Base-by-base conservation (phyloP, 2,888 invertebrate species). In the Cheilosia pagana region DNA sequence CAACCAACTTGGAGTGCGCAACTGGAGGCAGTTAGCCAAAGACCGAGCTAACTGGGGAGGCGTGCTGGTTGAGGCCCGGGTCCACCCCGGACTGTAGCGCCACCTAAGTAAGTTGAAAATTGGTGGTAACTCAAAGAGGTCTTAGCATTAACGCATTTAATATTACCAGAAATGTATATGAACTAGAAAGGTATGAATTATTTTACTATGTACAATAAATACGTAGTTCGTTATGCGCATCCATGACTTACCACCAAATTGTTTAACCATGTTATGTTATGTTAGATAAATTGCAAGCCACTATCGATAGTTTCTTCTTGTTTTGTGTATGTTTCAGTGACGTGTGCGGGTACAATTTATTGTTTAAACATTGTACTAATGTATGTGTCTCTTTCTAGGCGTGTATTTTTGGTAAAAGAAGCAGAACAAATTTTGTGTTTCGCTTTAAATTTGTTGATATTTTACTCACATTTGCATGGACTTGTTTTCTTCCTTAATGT, bases 401-500 rank as follows among this genome's bases (percentile, higher is more conserved):
- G 45, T 68, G 48, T 67, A 14, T 67, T 48, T 67, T 48, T 7
- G 23, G 16, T 41, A 67, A 67, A 53, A 72, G 68, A 71, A 63
- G 65, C 41, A 83, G 81, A 43, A 53, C 53, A 87, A 67, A 53
- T 68, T 75, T 48, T 65, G 62, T 65, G 50, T 12, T 21, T 35
- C 25, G 45, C 43, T 43, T 70, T 12, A 35, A 35, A 12, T 43
- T 67, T 35, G 39, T 55, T 50, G 48, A 39, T 55, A 21, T 43
- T 52, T 76, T 92, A 96, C 97, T 97, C 94, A 97, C 97, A 97
- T 95, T 97, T 97, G 93, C 96, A 95, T 92, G 97, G 97, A 93
- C 97, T 97, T 92, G 96, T 97, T 94, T 96, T 96, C 94, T 97
- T 97, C 92, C 97, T 94, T 93, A 97, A 94, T 91, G 97, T 97